Evolutionary conservation across 2,113 vertebrate species (phyloP).

Genomic region (Notarius lentiginosus): DNA sequence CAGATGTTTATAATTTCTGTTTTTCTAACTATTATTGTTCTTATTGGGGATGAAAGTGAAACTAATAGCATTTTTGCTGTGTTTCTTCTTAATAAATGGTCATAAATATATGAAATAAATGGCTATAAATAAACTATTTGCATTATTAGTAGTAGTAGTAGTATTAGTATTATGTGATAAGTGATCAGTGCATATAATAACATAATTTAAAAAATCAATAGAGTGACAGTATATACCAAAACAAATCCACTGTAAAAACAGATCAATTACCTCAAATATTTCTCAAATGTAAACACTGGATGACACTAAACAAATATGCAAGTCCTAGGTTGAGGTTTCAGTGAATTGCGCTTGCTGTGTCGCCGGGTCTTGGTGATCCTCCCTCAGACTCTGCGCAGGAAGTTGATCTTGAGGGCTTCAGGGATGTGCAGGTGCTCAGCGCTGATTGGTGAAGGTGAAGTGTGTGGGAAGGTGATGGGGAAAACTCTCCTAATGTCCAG

Average conservation of each 20-base stretch:
- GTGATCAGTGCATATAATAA: neutral
- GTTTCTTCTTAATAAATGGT: slow-evolving; percentile 78
- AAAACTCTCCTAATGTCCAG: slow-evolving; percentile 69
- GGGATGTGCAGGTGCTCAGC: slow-evolving; percentile 69
- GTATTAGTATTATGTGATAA: neutral
- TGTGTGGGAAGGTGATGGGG: slow-evolving; percentile 73
- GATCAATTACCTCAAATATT: neutral
- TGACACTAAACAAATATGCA: neutral
- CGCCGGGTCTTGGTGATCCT: neutral
- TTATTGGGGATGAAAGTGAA: slow-evolving; percentile 67
- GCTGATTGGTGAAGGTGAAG: slow-evolving; percentile 40
- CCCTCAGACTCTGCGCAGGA: slow-evolving; percentile 66
- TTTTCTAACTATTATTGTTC: slow-evolving; percentile 70
- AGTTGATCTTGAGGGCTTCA: slow-evolving; percentile 67
- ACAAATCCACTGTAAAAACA: neutral
- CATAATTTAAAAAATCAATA: neutral
- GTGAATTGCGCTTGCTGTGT: neutral
- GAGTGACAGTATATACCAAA: neutral
- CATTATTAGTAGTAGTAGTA: neutral
- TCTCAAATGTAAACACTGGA: neutral
- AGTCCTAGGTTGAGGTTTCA: neutral
- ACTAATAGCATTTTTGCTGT: slow-evolving; percentile 66
- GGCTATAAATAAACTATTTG: slow-evolving; percentile 16
- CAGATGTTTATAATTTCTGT: slow-evolving; percentile 76
- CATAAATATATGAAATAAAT: slow-evolving; percentile 70